Evolutionary conservation across 2,797 vertebrate genomes (phyloP).

Genomic region (Sciaenops ocellatus): DNA sequence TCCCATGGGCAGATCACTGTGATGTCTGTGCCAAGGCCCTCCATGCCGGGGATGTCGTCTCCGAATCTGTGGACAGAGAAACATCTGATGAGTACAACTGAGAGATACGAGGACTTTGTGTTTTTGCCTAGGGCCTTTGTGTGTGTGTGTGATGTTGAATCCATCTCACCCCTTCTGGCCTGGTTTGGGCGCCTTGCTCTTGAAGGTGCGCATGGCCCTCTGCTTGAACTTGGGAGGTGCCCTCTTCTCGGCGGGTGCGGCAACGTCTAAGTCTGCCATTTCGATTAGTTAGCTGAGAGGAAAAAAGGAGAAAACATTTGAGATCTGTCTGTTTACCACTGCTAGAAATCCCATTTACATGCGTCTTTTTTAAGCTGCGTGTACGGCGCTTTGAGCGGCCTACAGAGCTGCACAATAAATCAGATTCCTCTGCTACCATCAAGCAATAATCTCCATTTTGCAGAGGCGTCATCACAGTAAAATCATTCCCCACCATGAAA

Average conservation of each 20-base stretch:
- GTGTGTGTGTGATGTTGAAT: neutral
- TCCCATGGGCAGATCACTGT: constrained; percentile 89
- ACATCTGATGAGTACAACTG: constrained; percentile 5
- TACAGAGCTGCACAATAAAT: neutral
- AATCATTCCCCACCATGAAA: neutral
- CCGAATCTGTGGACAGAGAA: constrained; percentile 84
- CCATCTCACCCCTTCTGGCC: constrained; percentile 83
- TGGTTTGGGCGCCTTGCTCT: constrained; percentile 86
- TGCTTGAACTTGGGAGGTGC: constrained; percentile 85
- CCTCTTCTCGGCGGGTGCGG: constrained; percentile 67
- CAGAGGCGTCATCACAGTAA: neutral
- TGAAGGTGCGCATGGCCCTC: constrained; percentile 82
- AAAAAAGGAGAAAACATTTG: neutral
- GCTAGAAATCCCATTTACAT: neutral
- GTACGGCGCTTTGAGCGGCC: neutral
- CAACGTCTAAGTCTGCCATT: constrained; percentile 58
- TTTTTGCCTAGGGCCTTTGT: too few species aligned
- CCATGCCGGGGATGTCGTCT: constrained; percentile 97
- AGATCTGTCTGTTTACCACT: neutral
- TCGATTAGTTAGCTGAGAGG: constrained; percentile 16
- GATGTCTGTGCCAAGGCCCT: constrained; percentile 91
- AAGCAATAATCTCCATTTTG: neutral
- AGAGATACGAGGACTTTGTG: neutral
- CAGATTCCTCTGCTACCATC: neutral
- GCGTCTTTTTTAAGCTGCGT: neutral